These are phyloP conservation scores for Blastobasis lacticolella DNA, from an alignment of 2,888 invertebrate species.

Conservation along the genomic window DNA sequence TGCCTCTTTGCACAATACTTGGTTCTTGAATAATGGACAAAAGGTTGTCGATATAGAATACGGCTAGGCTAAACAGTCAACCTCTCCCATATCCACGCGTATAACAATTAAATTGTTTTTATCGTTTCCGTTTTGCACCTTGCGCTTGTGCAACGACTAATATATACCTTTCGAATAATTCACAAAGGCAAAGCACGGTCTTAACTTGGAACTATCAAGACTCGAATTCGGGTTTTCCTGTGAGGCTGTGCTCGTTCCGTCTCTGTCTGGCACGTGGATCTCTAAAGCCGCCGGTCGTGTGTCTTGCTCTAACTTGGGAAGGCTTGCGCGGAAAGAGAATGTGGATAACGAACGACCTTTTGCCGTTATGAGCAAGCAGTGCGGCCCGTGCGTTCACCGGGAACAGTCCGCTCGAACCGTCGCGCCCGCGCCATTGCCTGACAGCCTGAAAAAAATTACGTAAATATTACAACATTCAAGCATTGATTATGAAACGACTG, in stretches of 20 bases:
- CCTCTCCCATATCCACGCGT: constrained; percentile 14
- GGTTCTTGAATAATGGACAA: too few species aligned
- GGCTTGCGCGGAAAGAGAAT: constrained; percentile 75
- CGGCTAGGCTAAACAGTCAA: too few species aligned
- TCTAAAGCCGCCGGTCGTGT: constrained; percentile 26
- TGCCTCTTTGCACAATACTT: too few species aligned
- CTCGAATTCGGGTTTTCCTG: constrained; percentile 68
- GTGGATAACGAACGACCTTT: constrained; percentile 74
- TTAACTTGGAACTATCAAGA: constrained; percentile 69
- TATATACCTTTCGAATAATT: constrained; percentile 65
- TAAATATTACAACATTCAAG: constrained; percentile 69
- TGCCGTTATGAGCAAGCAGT: constrained; percentile 69
- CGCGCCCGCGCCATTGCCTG: constrained; percentile 41
- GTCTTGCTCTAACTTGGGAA: constrained; percentile 61
- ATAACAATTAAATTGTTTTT: constrained; percentile 41
- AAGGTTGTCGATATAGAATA: too few species aligned
- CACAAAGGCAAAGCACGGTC: constrained; percentile 64
- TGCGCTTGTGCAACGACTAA: constrained; percentile 54
- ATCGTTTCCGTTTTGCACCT: constrained; percentile 45
- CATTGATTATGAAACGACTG: constrained; percentile 61
- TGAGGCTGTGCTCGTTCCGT: constrained; percentile 47
- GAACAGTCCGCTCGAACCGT: constrained; percentile 43
- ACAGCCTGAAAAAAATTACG: constrained; percentile 69
- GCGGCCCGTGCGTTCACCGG: constrained; percentile 67
- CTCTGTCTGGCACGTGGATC: constrained; percentile 32